Evolutionary conservation across 2,888 invertebrate genomes (phyloP).

Genomic region (Tolmerus cingulatus): DNA sequence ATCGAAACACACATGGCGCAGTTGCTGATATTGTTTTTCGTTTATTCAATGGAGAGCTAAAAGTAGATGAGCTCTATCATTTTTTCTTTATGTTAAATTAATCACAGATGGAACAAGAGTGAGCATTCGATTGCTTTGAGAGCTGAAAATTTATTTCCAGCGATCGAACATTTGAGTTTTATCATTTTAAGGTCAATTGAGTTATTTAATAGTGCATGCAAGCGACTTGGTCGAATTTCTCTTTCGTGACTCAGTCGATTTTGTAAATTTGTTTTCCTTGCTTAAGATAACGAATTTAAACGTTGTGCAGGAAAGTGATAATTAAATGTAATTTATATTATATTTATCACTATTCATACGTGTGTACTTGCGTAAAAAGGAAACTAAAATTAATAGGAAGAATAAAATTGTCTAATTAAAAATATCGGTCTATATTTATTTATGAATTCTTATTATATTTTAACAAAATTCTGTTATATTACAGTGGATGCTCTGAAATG

Average conservation of each 20-base stretch:
- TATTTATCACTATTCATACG: neutral
- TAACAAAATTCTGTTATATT: neutral
- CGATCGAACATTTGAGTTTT: neutral
- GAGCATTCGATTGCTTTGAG: neutral
- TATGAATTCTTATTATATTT: neutral
- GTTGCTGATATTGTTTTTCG: neutral
- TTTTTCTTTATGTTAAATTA: neutral
- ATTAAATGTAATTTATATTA: neutral
- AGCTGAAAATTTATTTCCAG: neutral
- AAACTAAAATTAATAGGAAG: neutral
- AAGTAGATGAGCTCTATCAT: neutral
- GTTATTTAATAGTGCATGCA: neutral
- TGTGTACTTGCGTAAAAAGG: neutral
- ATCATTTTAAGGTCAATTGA: neutral
- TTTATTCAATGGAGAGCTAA: neutral
- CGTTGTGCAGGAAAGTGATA: neutral
- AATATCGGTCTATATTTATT: too few relatives aligned
- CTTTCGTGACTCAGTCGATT: neutral
- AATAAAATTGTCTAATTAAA: neutral
- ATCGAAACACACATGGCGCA: neutral
- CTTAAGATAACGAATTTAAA: neutral
- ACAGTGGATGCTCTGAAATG: conserved; percentile 1
- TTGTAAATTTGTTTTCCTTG: neutral
- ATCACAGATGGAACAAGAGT: neutral
- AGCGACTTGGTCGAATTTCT: neutral